A percentile compares a stretch with the other conserved stretches of the same genome.
Conservation (phyloP, 2,888 invertebrate species). For the Apodemia zela region DNA sequence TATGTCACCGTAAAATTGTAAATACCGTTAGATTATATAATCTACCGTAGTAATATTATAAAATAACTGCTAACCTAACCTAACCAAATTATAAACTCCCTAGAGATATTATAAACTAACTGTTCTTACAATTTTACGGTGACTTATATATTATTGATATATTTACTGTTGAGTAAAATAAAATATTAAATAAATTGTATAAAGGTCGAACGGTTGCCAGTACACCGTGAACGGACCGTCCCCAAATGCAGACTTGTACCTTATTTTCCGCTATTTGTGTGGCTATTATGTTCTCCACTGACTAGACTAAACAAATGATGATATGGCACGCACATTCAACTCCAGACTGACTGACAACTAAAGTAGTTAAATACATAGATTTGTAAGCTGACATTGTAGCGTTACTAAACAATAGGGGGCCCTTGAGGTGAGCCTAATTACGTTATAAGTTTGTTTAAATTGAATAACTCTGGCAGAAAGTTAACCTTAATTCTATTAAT, state of each 20-base stretch:
- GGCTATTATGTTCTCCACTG: conserved; percentile 12
- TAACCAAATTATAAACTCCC: no score
- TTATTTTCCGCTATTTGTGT: conserved; percentile 5
- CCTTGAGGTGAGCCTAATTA: not conserved
- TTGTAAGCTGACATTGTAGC: not conserved
- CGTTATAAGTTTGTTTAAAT: not conserved
- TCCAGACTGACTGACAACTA: conserved; percentile 6
- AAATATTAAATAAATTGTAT: not conserved
- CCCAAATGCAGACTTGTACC: not conserved
- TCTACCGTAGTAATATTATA: no score
- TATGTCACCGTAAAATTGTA: no score
- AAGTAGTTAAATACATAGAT: not conserved
- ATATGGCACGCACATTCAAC: conserved; percentile 8
- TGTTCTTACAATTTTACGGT: no score
- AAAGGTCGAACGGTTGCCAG: not conserved
- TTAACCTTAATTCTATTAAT: no score
- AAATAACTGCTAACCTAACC: no score
- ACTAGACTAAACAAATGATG: conserved; percentile 13
- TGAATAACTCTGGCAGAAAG: no score
- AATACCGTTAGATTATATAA: no score
- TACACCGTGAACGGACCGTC: not conserved
- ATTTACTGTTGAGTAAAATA: no score
- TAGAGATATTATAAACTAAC: no score
- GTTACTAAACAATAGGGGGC: not conserved
- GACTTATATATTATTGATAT: no score